Conservation (phyloP, 1,140 invertebrate species). For the Orchesella cincta region DNA sequence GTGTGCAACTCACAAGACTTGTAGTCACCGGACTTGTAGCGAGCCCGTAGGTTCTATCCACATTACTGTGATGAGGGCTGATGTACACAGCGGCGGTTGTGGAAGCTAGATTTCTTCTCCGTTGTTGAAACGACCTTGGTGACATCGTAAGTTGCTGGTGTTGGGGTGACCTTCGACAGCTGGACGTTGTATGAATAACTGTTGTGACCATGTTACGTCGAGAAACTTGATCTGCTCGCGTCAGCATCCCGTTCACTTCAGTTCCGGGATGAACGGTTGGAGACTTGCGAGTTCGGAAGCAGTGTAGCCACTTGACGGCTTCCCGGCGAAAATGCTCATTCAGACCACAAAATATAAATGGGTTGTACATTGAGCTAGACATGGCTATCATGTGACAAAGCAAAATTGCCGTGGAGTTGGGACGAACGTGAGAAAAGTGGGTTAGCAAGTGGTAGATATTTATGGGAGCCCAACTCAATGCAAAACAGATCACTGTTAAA, state of each 20-base stretch:
- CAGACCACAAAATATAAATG: constrained; percentile 62
- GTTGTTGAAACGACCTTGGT: constrained; percentile 1
- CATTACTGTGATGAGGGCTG: no score
- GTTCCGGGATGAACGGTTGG: constrained; percentile 42
- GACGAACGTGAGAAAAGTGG: constrained; percentile 54
- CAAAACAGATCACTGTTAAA: constrained; percentile 60
- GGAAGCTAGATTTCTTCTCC: neutral
- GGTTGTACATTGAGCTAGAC: constrained; percentile 62
- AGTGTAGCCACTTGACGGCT: constrained; percentile 48
- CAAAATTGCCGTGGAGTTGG: constrained; percentile 55
- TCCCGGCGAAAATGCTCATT: constrained; percentile 59
- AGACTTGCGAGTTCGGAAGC: constrained; percentile 41
- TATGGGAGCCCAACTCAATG: constrained; percentile 60
- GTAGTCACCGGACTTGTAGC: neutral
- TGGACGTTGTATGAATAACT: neutral
- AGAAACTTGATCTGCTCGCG: constrained; percentile 25
- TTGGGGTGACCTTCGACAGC: constrained; percentile 10
- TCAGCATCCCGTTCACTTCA: constrained; percentile 45
- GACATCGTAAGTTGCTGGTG: neutral
- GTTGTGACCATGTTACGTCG: neutral
- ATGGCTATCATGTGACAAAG: constrained; percentile 60
- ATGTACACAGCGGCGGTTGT: neutral
- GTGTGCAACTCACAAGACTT: neutral
- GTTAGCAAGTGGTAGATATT: constrained; percentile 59
- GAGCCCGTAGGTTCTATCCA: no score